Evolutionary conservation across 2,888 invertebrate genomes (phyloP), one percentile per base, ranked within the genome.

Genomic region (Drosophila paranaensis): DNA sequence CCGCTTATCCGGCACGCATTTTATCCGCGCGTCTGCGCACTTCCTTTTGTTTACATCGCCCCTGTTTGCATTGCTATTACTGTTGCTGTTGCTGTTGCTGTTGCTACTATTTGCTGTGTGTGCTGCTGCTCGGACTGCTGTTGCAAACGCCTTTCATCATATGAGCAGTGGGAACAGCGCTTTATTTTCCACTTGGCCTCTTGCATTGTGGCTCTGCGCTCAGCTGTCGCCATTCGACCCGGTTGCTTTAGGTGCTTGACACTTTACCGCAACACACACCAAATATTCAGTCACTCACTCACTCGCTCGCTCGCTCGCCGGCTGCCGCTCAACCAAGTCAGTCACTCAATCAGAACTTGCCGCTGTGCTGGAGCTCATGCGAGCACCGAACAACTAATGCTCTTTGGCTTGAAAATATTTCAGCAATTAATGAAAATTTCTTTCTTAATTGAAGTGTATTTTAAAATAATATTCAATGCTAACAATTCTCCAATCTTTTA

Each of bases 11-110:
- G 86, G 11, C 8, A 14, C 35, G 6, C 11, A 16, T 30, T 53
- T 76, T 82, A 82, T 82, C 82, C 82, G 64, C n/a, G 87, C 87
- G 84, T 67, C 68, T 82, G 82, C 82, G 82, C 71, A 5, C 30
- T 50, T 35, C 60, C 50, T 40, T 55, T 81, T 82, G 87, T 87
- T 84, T 82, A 87, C 81, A 81, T 72, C 66, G 64, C 83, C 72
- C 68, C 80, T 58, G 63, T 11, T 66, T 37, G 27, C 50, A 39
- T 45, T 35, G 42, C 42, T 42, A 14, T 16, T 39, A 14, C 6
- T 50, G 39, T 25, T 61, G 55, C 13, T 20, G 56, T 46, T 43
- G 20, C 6, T 43, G 16, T 16, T 73, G 48, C 33, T 69, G 45
- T n/a, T 61, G 35, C 42, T 57, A 60, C 14, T n/a, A 14, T 46